A percentile compares a stretch with the other conserved stretches of the same genome.
Evolutionary conservation across 2,113 vertebrate species (phyloP).

Genomic region (Pandion haliaetus): DNA sequence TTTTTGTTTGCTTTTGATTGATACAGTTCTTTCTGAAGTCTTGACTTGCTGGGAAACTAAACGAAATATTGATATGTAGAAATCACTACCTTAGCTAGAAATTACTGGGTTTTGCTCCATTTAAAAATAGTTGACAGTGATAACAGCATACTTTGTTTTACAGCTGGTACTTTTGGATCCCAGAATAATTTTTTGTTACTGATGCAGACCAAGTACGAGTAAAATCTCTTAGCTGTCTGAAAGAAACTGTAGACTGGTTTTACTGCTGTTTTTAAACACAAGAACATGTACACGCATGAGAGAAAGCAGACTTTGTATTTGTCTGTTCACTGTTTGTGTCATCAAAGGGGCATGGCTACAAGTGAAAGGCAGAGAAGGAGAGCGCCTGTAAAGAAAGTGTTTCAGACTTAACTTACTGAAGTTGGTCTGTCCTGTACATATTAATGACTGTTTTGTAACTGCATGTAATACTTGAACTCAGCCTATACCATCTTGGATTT

Average conservation of each 20-base stretch:
- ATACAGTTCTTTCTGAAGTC: slow-evolving; percentile 36
- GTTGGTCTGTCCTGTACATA: background rate
- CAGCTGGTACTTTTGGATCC: background rate
- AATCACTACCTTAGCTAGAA: background rate
- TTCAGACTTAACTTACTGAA: background rate
- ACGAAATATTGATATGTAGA: background rate
- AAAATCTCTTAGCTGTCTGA: background rate
- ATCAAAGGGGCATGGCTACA: background rate
- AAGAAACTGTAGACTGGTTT: background rate
- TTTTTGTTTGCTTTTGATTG: slow-evolving; percentile 58
- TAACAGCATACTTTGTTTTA: background rate
- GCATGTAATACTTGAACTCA: background rate
- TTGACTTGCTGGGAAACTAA: background rate
- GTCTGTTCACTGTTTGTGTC: background rate
- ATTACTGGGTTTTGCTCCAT: background rate
- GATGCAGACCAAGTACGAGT: background rate
- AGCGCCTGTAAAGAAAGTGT: background rate
- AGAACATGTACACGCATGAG: background rate
- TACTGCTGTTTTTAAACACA: background rate
- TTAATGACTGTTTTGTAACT: background rate
- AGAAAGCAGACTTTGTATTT: slow-evolving; percentile 9
- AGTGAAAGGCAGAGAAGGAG: background rate
- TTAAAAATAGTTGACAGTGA: background rate
- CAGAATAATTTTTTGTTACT: background rate
- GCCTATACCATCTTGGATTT: background rate